Base-by-base conservation (phyloP, 2,888 invertebrate species). In the Drosophila stalkeri region DNA sequence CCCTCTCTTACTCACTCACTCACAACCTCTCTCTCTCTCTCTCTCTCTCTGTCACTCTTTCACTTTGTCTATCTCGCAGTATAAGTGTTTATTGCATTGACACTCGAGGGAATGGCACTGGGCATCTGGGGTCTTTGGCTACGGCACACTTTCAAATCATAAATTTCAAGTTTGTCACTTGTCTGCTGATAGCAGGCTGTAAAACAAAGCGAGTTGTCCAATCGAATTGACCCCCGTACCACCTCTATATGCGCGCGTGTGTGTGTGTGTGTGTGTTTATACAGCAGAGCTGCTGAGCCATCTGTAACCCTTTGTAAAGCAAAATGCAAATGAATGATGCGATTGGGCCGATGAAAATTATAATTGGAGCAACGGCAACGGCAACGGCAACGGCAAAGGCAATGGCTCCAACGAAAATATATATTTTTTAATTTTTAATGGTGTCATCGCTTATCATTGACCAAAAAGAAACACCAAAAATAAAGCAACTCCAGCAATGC, bases 51-150 rank as follows among this genome's bases (percentile, higher is more conserved):
- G 49, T 20, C 43, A 27, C 49, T 23, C 41, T 33, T 39, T 20
- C 52, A 47, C 20, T 27, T 18, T 14, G 18, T 39, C 35, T 37
- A 33, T 37, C 8, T 41, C 18, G 16, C 47, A 27, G 56, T 47
- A 64, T 67, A 80, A 87, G 88, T 88, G 88, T 88, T 88, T 89
- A 87, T 87, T 87, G 83, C 89, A 81, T 88, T 88, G 82, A 88
- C 88, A 89, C 88, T 79, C 77, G 62, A 75, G 70, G 44, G 70
- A 67, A 69, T 61, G 61, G 56, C 62, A 59, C 49, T 52, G 46
- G 64, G 54, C 54, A 51, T 47, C 51, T 64, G 35, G 63, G 44
- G 23, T 39, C 73, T 62, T 62, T 63, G 52, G 44, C 75, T 64
- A 47, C 78, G 87, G 85, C 83, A 85, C 82, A 87, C 89, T 88